These are phyloP conservation scores for Turritopsis rubra DNA, from an alignment of 30 jellyfish, hydroid and myxozoan species.

Conservation along the genomic window DNA sequence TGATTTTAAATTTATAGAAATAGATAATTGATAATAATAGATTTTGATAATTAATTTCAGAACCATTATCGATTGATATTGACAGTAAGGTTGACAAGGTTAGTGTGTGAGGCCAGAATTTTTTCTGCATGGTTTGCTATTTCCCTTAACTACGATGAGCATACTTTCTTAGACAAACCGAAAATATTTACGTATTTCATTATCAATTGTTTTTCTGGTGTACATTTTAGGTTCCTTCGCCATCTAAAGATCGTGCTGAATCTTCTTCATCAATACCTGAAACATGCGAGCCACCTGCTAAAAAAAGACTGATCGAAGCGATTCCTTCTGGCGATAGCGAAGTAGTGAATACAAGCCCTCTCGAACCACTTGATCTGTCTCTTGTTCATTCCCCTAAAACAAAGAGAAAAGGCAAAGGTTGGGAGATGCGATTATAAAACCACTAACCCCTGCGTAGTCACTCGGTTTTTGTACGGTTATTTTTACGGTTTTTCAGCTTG, in stretches of 20 bases:
- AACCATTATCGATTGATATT: neutral
- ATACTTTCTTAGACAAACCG: too few relatives aligned
- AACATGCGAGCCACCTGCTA: conserved; percentile 12
- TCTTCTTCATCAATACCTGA: neutral
- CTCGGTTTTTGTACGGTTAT: too few relatives aligned
- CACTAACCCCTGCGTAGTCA: too few relatives aligned
- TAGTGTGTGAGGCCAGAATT: neutral
- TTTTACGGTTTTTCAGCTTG: too few relatives aligned
- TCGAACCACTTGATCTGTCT: neutral
- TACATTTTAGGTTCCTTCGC: neutral
- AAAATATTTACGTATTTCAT: too few relatives aligned
- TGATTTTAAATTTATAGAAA: too few relatives aligned
- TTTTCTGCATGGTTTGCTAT: neutral
- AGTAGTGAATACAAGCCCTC: neutral
- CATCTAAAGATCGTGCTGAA: neutral
- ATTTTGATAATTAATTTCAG: neutral
- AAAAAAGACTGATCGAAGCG: neutral
- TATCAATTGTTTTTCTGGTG: too few relatives aligned
- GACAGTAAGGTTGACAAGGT: neutral
- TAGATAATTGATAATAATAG: too few relatives aligned
- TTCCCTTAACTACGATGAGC: too few relatives aligned
- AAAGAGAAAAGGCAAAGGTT: neutral
- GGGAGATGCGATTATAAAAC: neutral
- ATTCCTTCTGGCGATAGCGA: neutral
- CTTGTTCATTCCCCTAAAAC: neutral